Conservation (phyloP, 1,140 invertebrate genomes). For the Copidosoma floridanum region DNA sequence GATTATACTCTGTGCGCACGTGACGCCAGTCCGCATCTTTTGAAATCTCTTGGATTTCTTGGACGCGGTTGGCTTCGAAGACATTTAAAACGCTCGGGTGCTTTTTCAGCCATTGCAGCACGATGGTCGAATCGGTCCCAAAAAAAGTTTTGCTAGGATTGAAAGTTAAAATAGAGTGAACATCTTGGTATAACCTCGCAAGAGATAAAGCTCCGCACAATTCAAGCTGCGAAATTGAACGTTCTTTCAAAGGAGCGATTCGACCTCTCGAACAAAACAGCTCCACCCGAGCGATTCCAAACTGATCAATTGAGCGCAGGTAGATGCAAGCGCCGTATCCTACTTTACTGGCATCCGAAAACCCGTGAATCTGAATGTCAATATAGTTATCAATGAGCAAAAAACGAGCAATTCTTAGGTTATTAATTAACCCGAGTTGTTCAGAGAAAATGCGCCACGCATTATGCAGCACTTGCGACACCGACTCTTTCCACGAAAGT, state of each 20-base stretch:
- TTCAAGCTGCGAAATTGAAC: constrained; percentile 31
- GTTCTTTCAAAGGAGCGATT: constrained; percentile 32
- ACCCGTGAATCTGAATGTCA: constrained; percentile 22
- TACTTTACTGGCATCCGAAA: constrained; percentile 4
- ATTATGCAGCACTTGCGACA: constrained; percentile 49
- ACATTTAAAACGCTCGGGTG: constrained; percentile 40
- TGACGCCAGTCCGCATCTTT: constrained; percentile 33
- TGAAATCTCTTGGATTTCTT: constrained; percentile 40
- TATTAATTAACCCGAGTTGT: constrained; percentile 60
- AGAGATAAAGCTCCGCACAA: constrained; percentile 32
- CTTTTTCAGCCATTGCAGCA: constrained; percentile 42
- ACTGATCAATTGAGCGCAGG: not conserved
- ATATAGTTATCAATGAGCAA: constrained; percentile 6
- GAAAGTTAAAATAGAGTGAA: not conserved
- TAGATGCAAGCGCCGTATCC: constrained; percentile 15
- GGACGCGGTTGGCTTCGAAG: constrained; percentile 50
- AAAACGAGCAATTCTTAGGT: not conserved
- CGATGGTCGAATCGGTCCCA: constrained; percentile 46
- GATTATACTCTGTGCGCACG: constrained; percentile 40
- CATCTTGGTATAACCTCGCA: constrained; percentile 5
- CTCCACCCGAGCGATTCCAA: not conserved
- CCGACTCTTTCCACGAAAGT: constrained; percentile 31
- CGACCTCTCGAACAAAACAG: constrained; percentile 30
- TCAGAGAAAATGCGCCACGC: constrained; percentile 60
- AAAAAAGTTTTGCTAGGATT: constrained; percentile 19